Evolutionary conservation across 2,797 vertebrate species (phyloP).

Genomic region (Tokudaia muenninki): DNA sequence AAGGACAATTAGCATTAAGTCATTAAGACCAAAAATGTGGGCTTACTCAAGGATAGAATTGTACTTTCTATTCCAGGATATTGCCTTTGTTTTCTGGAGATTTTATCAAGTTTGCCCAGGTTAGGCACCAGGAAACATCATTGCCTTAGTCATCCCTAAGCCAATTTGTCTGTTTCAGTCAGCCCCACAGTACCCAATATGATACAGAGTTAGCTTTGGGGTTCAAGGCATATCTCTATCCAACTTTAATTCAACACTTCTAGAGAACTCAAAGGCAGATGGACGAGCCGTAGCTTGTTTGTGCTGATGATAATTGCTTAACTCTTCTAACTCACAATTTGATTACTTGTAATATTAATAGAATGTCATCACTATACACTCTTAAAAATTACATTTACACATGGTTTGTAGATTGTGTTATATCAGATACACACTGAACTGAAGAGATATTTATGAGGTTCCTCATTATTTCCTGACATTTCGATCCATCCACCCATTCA

Average conservation of each 20-base stretch:
- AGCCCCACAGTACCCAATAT: background rate
- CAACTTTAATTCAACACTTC: slow-evolving; percentile 34
- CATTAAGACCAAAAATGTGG: background rate
- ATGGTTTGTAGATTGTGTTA: slow-evolving; percentile 20
- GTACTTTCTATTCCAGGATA: background rate
- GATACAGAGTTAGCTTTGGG: background rate
- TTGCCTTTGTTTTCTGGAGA: slow-evolving; percentile 20
- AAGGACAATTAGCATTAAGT: background rate
- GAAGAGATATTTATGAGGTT: slow-evolving; percentile 56
- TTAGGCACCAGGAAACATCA: background rate
- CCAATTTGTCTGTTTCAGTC: background rate
- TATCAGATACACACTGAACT: background rate
- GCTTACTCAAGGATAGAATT: background rate
- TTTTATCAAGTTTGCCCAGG: background rate
- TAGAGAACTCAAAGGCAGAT: background rate
- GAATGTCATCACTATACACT: background rate
- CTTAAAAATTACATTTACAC: slow-evolving; percentile 8
- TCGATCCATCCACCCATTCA: slow-evolving; percentile 10
- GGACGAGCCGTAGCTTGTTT: background rate
- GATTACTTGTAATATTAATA: slow-evolving; percentile 47
- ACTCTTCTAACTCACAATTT: background rate
- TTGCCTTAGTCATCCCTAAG: background rate
- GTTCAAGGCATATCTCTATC: background rate
- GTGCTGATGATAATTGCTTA: background rate
- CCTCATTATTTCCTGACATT: slow-evolving; percentile 43